These are phyloP conservation scores for Dendroctonus ponderosae DNA, from an alignment of 1,140 invertebrate genomes.

Conservation along the genomic window DNA sequence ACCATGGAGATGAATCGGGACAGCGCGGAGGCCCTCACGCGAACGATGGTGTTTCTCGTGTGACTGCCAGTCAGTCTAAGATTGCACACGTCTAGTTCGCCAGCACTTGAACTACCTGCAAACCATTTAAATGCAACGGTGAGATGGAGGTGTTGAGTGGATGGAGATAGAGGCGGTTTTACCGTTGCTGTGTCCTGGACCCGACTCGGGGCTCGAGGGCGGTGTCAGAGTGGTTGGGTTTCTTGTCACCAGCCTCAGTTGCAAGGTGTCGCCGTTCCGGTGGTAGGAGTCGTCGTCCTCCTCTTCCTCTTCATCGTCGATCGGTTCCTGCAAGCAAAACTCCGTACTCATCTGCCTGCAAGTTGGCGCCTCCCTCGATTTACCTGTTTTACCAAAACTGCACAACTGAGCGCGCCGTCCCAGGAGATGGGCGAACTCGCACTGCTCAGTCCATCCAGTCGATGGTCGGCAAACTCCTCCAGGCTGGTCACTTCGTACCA, in stretches of 20 bases:
- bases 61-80: conserved; percentile 40
- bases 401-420: conserved; percentile 65
- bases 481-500: conserved; percentile 65
- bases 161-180: conserved; percentile 13
- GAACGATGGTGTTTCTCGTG: conserved; percentile 54
- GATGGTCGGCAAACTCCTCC: conserved; percentile 56
- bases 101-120: conserved; percentile 41
- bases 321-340: conserved; percentile 18
- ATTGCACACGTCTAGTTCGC: conserved; percentile 44
- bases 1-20: conserved; percentile 61
- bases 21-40: conserved; percentile 51
- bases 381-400: conserved; percentile 63
- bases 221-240: conserved; percentile 60
- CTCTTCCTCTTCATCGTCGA: conserved; percentile 44
- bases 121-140: neutral
- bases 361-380: neutral
- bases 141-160: no score
- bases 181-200: conserved; percentile 51
- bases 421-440: conserved; percentile 66
- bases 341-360: neutral
- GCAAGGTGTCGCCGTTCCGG: conserved; percentile 45
- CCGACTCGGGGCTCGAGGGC: conserved; percentile 70
- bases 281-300: conserved; percentile 53
- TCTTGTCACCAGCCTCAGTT: conserved; percentile 53
- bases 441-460: conserved; percentile 65